A percentile compares a stretch with the other conserved stretches of the same genome.
Evolutionary conservation across 64 coral and sea anemone genomes (phyloP).

Genomic region (Stichodactyla helianthus): DNA sequence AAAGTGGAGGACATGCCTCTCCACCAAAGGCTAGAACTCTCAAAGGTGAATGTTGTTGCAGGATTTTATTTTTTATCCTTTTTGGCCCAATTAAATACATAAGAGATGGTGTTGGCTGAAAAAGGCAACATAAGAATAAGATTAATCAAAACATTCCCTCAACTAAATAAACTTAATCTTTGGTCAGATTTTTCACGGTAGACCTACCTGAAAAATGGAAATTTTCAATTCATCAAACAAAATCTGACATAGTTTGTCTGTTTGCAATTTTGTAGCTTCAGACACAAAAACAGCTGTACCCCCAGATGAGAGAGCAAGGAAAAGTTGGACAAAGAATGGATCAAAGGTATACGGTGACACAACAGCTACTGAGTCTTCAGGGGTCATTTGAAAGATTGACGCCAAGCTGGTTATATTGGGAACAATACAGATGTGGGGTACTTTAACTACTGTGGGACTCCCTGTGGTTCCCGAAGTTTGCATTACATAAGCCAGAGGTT

Average conservation of each 20-base stretch:
- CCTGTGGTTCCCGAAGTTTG: conserved; percentile 93
- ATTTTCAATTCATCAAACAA: conserved; percentile 68
- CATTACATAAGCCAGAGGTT: conserved; percentile 75
- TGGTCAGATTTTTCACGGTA: too few species aligned
- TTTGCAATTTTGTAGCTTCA: conserved; percentile 57
- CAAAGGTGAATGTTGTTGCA: conserved; percentile 45
- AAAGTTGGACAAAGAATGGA: conserved; percentile 87
- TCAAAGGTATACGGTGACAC: conserved; percentile 97
- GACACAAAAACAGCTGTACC: conserved; percentile 68
- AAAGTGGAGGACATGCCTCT: conserved; percentile 57
- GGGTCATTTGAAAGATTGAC: conserved; percentile 58
- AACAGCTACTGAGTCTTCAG: conserved; percentile 66
- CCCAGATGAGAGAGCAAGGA: conserved; percentile 62
- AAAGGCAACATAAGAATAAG: not conserved
- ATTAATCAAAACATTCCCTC: too few species aligned
- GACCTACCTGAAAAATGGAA: conserved; percentile 70
- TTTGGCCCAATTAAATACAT: conserved; percentile 76
- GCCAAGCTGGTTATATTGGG: conserved; percentile 79
- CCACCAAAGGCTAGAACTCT: conserved; percentile 87
- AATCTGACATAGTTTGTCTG: conserved; percentile 59
- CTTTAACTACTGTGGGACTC: conserved; percentile 68
- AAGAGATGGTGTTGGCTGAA: conserved; percentile 87
- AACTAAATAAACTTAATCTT: too few species aligned
- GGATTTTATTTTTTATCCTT: conserved; percentile 59
- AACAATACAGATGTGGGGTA: conserved; percentile 88